These are phyloP conservation scores for Ferdinandea cuprea DNA, from an alignment of 2,888 invertebrate genomes.

Conservation along the genomic window DNA sequence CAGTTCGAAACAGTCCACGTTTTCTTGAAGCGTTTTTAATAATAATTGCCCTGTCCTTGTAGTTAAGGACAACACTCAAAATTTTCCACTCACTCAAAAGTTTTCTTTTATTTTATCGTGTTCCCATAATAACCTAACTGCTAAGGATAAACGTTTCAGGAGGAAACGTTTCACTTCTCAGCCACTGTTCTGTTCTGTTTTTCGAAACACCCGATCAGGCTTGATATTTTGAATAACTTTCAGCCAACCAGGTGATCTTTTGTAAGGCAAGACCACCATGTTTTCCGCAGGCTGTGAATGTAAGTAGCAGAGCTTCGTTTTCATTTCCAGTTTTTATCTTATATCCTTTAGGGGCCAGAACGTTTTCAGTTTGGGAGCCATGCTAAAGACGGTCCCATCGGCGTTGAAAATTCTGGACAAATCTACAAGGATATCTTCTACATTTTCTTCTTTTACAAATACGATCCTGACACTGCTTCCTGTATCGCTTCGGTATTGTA, in stretches of 20 bases:
- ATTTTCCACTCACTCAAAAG: too few relatives aligned
- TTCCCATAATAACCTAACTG: too few relatives aligned
- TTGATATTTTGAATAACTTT: constrained; percentile 15
- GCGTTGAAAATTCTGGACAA: too few relatives aligned
- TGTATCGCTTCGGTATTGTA: background rate
- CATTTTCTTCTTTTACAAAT: too few relatives aligned
- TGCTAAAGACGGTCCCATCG: too few relatives aligned
- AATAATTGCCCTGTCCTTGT: too few relatives aligned
- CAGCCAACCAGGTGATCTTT: constrained; percentile 1
- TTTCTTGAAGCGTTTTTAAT: too few relatives aligned
- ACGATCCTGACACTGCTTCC: background rate
- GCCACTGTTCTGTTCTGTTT: background rate
- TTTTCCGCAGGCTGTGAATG: constrained; percentile 6
- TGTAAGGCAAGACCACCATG: constrained; percentile 2
- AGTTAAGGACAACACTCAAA: too few relatives aligned
- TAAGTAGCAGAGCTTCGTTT: constrained; percentile 5
- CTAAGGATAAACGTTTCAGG: too few relatives aligned
- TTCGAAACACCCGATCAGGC: background rate
- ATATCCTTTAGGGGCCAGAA: constrained; percentile 11
- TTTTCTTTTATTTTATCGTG: too few relatives aligned
- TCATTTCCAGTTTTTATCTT: constrained; percentile 8
- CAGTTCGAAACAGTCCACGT: too few relatives aligned
- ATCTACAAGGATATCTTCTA: too few relatives aligned
- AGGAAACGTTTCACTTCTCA: background rate
- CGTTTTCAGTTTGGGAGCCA: background rate